Conservation (phyloP, 2,888 invertebrate species). For the Lapara coniferarum region DNA sequence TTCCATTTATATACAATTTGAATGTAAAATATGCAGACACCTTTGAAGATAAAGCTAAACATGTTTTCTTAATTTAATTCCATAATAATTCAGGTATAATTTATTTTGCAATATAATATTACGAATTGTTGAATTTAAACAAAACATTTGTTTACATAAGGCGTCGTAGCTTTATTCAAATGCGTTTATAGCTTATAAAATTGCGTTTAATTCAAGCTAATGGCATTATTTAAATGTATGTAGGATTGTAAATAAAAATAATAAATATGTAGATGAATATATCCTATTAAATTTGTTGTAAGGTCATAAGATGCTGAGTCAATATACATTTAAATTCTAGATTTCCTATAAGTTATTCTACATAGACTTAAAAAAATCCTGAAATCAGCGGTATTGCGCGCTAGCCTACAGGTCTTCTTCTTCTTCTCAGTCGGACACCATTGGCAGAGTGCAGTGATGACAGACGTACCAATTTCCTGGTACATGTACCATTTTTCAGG, state of each 20-base stretch:
- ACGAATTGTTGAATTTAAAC: constrained; percentile 4
- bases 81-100: constrained; percentile 1
- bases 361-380: not conserved
- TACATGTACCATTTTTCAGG: no score
- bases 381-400: constrained; percentile 10
- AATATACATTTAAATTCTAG: not conserved
- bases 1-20: constrained; percentile 14
- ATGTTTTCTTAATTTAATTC: constrained; percentile 15
- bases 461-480: no score
- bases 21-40: constrained; percentile 20
- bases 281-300: no score
- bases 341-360: not conserved
- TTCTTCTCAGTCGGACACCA: no score
- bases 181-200: not conserved
- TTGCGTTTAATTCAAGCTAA: not conserved
- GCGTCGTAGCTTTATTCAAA: not conserved
- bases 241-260: no score
- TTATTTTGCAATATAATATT: constrained; percentile 17
- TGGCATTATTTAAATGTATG: not conserved
- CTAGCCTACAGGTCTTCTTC: constrained; percentile 4
- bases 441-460: no score
- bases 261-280: no score
- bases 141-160: constrained; percentile 1
- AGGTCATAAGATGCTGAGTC: not conserved
- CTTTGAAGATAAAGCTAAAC: constrained; percentile 15